phyloP scores from a whole-genome alignment of 1,140 invertebrate genomes.

The Halyomorpha halys region DNA sequence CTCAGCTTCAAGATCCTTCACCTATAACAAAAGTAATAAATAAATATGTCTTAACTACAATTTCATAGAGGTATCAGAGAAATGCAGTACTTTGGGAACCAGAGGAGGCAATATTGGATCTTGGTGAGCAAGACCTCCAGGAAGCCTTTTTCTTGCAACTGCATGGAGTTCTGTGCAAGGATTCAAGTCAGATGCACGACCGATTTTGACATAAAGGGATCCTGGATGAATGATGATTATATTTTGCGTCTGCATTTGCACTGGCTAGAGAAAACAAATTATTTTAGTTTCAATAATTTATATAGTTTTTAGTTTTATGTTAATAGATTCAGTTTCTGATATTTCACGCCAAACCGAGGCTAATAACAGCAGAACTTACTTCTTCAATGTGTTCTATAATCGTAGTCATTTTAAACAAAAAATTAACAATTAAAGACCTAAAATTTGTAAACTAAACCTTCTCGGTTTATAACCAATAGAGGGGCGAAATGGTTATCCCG shows the following conservation, averaged over 20 bases:
- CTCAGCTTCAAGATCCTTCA: conserved; percentile 37
- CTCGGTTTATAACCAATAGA: too few species aligned
- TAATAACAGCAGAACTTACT: too few species aligned
- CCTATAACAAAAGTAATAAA: conserved; percentile 2
- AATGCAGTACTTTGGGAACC: conserved; percentile 39
- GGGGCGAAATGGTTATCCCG: too few species aligned
- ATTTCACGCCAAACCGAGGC: too few species aligned
- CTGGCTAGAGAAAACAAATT: not conserved
- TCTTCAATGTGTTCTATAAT: too few species aligned
- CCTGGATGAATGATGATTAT: conserved; percentile 93
- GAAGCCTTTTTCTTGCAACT: conserved; percentile 57
- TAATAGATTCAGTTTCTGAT: too few species aligned
- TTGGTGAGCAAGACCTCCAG: conserved; percentile 45
- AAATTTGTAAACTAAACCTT: too few species aligned
- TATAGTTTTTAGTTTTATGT: too few species aligned
- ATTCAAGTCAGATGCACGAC: conserved; percentile 76
- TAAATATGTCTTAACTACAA: not conserved
- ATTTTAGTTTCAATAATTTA: too few species aligned
- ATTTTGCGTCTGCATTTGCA: conserved; percentile 50
- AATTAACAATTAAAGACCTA: too few species aligned
- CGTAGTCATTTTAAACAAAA: too few species aligned
- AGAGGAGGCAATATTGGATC: conserved; percentile 56
- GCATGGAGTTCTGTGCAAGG: conserved; percentile 78
- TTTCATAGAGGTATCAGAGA: not conserved
- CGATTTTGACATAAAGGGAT: conserved; percentile 77